These are phyloP conservation scores for Balanococcus diminutus DNA, from an alignment of 2,888 invertebrate genomes.

Conservation along the genomic window DNA sequence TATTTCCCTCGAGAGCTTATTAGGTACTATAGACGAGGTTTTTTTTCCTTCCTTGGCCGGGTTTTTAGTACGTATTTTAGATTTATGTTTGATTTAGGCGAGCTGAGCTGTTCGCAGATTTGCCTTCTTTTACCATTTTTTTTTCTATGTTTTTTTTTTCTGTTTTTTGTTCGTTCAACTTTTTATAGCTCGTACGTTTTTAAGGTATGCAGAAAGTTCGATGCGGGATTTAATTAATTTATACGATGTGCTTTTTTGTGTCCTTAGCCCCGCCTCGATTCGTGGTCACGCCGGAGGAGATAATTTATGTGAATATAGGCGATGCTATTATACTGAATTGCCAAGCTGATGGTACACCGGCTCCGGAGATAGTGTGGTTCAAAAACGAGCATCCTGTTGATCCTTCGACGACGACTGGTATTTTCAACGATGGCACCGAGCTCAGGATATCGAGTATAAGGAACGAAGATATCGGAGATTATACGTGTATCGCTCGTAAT, in stretches of 20 bases:
- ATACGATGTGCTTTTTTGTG: too few species aligned
- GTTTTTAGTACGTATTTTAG: conserved; percentile 17
- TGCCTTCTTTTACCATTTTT: too few species aligned
- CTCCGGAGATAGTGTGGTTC: conserved; percentile 95
- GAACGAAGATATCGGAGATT: conserved; percentile 94
- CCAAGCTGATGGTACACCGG: conserved; percentile 94
- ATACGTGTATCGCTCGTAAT: conserved; percentile 94
- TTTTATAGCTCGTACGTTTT: too few species aligned
- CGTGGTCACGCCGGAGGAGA: conserved; percentile 92
- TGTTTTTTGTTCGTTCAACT: too few species aligned
- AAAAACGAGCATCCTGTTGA: conserved; percentile 92
- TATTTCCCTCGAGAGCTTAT: conserved; percentile 28
- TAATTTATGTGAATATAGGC: conserved; percentile 95
- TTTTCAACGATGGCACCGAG: conserved; percentile 93
- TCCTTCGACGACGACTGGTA: conserved; percentile 83
- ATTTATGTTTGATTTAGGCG: conserved; percentile 12
- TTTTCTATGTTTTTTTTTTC: too few species aligned
- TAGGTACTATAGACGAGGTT: conserved; percentile 17
- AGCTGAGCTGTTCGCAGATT: not conserved
- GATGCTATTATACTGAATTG: conserved; percentile 96
- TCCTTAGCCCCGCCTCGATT: conserved; percentile 85
- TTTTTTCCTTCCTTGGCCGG: conserved; percentile 4
- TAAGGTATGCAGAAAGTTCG: too few species aligned
- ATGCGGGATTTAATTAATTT: too few species aligned
- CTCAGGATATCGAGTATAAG: conserved; percentile 90